Evolutionary conservation across 2,797 vertebrate genomes (phyloP), one percentile per base, ranked within the genome.

Genomic region (Rallus crepitans): DNA sequence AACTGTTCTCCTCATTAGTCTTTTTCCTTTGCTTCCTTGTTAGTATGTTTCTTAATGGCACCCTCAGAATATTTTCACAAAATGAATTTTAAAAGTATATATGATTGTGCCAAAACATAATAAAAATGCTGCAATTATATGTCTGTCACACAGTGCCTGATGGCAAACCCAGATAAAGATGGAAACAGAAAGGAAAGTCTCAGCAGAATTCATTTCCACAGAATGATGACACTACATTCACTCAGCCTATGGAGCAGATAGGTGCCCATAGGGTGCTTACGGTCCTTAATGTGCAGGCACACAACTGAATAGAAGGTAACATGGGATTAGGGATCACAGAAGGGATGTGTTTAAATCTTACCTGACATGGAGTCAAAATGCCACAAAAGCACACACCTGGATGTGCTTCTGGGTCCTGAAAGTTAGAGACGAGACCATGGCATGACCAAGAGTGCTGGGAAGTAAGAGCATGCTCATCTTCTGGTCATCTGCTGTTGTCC

Each of bases 41-140:
- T 90, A 69, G 30, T 53, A 30, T 79, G 59, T 45, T 66, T 33
- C 47, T 80, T 79, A 79, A 72, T 40, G 20, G 89, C 14, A 69
- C 5, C 18, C 39, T 57, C 27, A 68, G 47, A 53, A 68, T 77
- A 92, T 78, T 85, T 93, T 66, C 40, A 92, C 10, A 68, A 90
- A 82, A 61, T 52, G 64, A 82, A 70, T 57, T 31, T 1, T 7
- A 4, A 78, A 84, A 63, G n/a, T n/a, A 35, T 33, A 78, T 89
- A 71, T 24, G 30, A 71, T 71, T 77, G 39, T 77, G 37, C 12
- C 61, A 64, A 83, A 87, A 45, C 21, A 57, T 33, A 71, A 60
- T 50, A 64, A 89, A 89, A 93, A 64, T 60, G 24, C 23, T 77
- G 53, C 50, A 92, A 57, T 80, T 90, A 45, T 60, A 37, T n/a